phyloP scores from a whole-genome alignment of 2,113 vertebrate genomes.

The Corvus hawaiiensis region DNA sequence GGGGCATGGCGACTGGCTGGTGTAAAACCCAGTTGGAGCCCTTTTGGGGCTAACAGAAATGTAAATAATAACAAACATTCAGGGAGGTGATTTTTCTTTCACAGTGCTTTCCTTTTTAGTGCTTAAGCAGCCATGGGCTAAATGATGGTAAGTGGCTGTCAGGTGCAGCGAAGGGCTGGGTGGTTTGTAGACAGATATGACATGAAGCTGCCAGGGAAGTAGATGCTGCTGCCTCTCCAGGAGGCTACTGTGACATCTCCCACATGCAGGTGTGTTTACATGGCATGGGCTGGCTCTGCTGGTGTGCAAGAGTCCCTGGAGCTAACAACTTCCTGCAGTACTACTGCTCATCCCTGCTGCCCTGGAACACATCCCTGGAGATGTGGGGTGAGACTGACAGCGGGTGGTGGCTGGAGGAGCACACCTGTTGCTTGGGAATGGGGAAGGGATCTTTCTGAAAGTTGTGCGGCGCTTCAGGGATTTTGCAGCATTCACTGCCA shows the following conservation, averaged over 20 bases:
- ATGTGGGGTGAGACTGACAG: neutral
- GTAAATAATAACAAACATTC: neutral
- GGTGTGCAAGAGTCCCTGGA: neutral
- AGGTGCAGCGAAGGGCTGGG: neutral
- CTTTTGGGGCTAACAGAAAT: neutral
- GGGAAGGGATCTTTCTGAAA: neutral
- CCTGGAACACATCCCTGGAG: neutral
- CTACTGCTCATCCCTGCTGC: neutral
- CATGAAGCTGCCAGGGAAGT: neutral
- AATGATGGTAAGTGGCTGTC: neutral
- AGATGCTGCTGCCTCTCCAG: neutral
- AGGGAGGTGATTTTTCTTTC: neutral
- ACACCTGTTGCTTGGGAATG: neutral
- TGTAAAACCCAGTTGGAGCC: neutral
- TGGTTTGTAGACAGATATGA: neutral
- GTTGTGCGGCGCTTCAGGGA: neutral
- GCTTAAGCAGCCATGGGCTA: neutral
- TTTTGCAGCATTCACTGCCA: neutral
- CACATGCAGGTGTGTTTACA: rapidly evolving
- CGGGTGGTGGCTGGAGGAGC: rapidly evolving
- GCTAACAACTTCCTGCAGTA: neutral
- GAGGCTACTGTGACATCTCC: neutral
- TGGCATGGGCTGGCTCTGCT: neutral
- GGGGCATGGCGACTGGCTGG: rapidly evolving
- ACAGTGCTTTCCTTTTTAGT: neutral